These are phyloP conservation scores for Perdita meconis DNA, from an alignment of 2,888 invertebrate genomes.

Conservation along the genomic window DNA sequence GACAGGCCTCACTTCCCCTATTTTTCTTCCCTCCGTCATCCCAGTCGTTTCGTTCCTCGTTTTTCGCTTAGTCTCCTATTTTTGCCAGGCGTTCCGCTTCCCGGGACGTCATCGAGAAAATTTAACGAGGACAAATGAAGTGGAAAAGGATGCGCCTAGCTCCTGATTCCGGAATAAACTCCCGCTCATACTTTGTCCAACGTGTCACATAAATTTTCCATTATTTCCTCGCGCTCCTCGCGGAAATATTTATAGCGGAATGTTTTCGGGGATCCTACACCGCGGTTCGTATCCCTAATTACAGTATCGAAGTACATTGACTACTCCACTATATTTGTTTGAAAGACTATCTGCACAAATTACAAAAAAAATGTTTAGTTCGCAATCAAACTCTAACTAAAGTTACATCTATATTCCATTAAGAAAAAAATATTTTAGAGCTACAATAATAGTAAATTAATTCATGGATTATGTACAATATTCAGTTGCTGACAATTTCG, in stretches of 20 bases:
- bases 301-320: too few species aligned
- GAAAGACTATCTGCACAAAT: too few species aligned
- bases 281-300: too few species aligned
- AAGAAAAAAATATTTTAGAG: too few species aligned
- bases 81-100: slow-evolving; percentile 33
- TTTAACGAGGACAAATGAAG: slow-evolving; percentile 54
- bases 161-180: slow-evolving; percentile 37
- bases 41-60: background rate
- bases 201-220: slow-evolving; percentile 21
- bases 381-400: background rate
- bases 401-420: too few species aligned
- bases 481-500: too few species aligned
- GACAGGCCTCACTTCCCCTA: slow-evolving; percentile 35
- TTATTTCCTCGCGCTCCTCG: background rate
- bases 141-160: slow-evolving; percentile 37
- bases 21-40: slow-evolving; percentile 47
- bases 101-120: slow-evolving; percentile 45
- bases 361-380: too few species aligned
- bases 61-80: slow-evolving; percentile 32
- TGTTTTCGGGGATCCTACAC: background rate
- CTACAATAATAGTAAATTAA: too few species aligned
- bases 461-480: too few species aligned
- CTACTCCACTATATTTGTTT: too few species aligned
- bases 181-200: slow-evolving; percentile 20
- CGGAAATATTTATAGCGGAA: background rate